phyloP scores from a whole-genome alignment of 2,888 invertebrate genomes.

The Blastobasis lacticolella region DNA sequence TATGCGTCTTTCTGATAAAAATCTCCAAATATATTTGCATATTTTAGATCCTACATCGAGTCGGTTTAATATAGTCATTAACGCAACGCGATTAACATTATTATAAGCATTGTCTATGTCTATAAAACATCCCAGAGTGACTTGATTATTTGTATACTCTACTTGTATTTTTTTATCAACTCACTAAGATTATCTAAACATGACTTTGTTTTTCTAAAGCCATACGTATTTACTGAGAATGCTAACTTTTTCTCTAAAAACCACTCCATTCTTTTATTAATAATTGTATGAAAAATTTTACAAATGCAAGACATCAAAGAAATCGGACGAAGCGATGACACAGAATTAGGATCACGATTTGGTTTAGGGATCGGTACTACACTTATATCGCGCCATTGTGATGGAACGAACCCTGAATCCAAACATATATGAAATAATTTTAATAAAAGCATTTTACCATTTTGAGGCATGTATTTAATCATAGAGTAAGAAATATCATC shows the following conservation, averaged over 20 bases:
- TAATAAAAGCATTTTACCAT: background rate
- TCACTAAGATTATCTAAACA: slow-evolving; percentile 8
- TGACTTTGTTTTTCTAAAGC: slow-evolving; percentile 11
- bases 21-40: slow-evolving; percentile 3
- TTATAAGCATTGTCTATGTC: slow-evolving; percentile 4
- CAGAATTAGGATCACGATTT: background rate
- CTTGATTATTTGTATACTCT: slow-evolving; percentile 1
- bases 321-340: slow-evolving; percentile 6
- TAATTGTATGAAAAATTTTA: background rate
- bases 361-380: slow-evolving; percentile 4
- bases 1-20: background rate
- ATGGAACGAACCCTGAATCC: background rate
- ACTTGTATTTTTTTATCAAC: slow-evolving; percentile 8
- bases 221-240: slow-evolving; percentile 3
- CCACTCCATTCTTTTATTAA: slow-evolving; percentile 11
- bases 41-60: slow-evolving; percentile 1
- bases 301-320: slow-evolving; percentile 2
- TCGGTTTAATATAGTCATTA: background rate
- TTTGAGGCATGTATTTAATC: slow-evolving; percentile 3
- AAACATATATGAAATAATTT: background rate
- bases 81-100: background rate
- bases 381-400: background rate
- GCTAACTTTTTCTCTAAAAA: slow-evolving; percentile 7
- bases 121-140: background rate
- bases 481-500: slow-evolving; percentile 7